Evolutionary conservation across 2,113 vertebrate genomes (phyloP).

Genomic region (Equus quagga): DNA sequence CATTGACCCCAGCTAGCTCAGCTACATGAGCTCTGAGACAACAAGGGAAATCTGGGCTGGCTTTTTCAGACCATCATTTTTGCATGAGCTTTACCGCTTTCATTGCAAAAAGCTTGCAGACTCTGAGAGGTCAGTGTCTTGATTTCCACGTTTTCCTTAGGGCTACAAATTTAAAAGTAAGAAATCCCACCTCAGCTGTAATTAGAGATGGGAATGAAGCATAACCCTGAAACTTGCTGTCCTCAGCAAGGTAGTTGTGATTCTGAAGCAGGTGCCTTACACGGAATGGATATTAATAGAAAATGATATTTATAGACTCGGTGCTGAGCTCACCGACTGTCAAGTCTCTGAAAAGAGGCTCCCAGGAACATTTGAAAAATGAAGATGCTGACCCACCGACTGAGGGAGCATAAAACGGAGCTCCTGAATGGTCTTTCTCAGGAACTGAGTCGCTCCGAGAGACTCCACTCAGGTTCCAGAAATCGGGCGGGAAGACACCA

Average conservation of each 20-base stretch:
- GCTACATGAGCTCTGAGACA: not conserved
- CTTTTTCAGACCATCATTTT: not conserved
- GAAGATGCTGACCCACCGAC: not conserved
- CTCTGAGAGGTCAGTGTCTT: not conserved
- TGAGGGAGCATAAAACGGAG: rapidly evolving
- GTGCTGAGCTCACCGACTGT: not conserved
- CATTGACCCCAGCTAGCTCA: not conserved
- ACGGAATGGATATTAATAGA: constrained; percentile 56
- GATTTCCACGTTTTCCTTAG: not conserved
- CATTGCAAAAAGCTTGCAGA: not conserved
- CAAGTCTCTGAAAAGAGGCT: constrained; percentile 24
- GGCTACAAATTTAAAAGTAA: not conserved
- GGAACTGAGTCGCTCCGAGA: not conserved
- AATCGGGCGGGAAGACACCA: not conserved
- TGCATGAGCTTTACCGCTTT: not conserved
- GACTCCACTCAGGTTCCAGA: not conserved
- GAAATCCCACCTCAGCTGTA: constrained; percentile 21
- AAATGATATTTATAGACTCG: not conserved
- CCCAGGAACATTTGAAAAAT: not conserved
- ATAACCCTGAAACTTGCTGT: not conserved
- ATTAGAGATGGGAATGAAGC: constrained; percentile 24
- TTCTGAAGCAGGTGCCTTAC: not conserved
- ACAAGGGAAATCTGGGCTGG: not conserved
- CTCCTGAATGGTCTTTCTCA: not conserved
- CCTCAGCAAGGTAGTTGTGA: constrained; percentile 37